phyloP scores from a whole-genome alignment of 2,888 invertebrate species.

The Trisateles emortualis region DNA sequence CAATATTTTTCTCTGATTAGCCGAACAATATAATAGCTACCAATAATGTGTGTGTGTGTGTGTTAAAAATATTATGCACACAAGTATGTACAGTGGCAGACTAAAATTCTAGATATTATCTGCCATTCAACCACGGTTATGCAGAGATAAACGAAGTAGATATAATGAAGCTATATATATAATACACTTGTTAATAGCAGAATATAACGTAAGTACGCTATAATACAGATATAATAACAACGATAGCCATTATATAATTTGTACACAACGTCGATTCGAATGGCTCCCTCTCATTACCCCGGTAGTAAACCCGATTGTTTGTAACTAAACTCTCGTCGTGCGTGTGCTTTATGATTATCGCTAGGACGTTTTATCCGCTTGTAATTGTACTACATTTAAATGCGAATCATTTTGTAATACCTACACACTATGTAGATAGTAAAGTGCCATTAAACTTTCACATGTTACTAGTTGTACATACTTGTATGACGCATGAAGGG shows the following conservation, averaged over 20 bases:
- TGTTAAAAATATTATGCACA: no score
- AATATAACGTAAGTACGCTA: background rate
- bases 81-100: no score
- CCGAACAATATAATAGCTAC: no score
- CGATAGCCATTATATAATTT: background rate
- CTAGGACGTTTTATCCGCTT: constrained; percentile 32
- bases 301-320: constrained; percentile 56
- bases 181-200: background rate
- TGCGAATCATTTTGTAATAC: constrained; percentile 20
- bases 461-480: constrained; percentile 15
- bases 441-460: constrained; percentile 24
- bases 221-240: background rate
- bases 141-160: no score
- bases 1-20: no score
- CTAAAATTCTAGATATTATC: no score
- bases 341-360: constrained; percentile 57
- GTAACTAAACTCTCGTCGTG: constrained; percentile 51
- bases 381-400: constrained; percentile 31
- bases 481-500: no score
- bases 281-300: constrained; percentile 52
- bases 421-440: constrained; percentile 19
- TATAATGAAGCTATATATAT: no score
- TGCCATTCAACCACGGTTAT: no score
- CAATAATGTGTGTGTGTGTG: no score
- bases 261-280: constrained; percentile 40